phyloP scores from a whole-genome alignment of 1,140 invertebrate genomes.

The Zaprionus camerounensis region DNA sequence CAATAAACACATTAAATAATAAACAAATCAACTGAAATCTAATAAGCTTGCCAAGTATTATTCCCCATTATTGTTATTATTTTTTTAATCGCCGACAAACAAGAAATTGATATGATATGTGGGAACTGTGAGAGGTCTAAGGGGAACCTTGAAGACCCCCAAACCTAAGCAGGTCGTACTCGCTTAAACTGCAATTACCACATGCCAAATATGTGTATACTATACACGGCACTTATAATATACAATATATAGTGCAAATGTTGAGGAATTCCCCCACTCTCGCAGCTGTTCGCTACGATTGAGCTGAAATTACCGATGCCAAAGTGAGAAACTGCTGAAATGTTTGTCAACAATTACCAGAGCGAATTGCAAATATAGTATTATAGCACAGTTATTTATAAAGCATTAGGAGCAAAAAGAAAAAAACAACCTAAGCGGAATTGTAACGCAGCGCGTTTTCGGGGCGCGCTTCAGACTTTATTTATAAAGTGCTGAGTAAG shows the following conservation, averaged over 20 bases:
- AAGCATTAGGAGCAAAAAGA: conserved; percentile 16
- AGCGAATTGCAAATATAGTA: conserved; percentile 4
- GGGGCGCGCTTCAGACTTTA: conserved; percentile 13
- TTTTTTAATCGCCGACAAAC: conserved; percentile 12
- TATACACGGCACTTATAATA: neutral
- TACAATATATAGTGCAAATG: neutral
- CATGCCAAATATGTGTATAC: neutral
- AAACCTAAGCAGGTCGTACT: too few species aligned
- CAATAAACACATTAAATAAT: conserved; percentile 18
- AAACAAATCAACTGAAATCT: conserved; percentile 27
- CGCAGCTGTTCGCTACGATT: neutral
- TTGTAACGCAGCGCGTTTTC: neutral
- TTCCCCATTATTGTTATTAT: conserved; percentile 8
- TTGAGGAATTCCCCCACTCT: neutral
- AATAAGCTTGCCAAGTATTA: conserved; percentile 7
- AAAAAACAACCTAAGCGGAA: neutral
- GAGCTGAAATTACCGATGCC: neutral
- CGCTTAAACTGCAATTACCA: conserved; percentile 7
- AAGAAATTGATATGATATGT: conserved; percentile 1
- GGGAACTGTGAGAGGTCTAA: neutral
- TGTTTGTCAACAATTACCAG: conserved; percentile 8
- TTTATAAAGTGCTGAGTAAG: conserved; percentile 17
- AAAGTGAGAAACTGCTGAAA: conserved; percentile 1
- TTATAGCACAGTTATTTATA: conserved; percentile 26
- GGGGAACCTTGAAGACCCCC: neutral